Base-by-base conservation (phyloP, 1,140 invertebrate species). In the Hycleus cichorii region DNA sequence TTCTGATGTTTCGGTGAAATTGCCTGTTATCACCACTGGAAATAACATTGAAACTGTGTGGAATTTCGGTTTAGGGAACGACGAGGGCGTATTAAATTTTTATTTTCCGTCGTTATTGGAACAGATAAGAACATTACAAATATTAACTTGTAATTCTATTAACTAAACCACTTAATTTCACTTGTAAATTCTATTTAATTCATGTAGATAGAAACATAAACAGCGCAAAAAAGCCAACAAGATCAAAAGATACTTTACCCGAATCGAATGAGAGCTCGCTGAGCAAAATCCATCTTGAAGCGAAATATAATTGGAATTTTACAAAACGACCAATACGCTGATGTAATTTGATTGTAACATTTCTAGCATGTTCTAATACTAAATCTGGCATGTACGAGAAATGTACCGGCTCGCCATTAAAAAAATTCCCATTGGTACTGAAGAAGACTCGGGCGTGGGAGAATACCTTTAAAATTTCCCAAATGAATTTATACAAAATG, bases 221-320 rank as follows among this genome's bases (percentile, higher is more conserved):
- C 18, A 18, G 18, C 1, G 18, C 18, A 18, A 18, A 18, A 18
- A 18, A 18, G 18, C 1, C 18, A 18, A 18, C 18, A 18, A 18
- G 18, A 18, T 18, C 7, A 4, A 32, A 32, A 32, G 32, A 32
- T 32, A 32, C 32, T 78, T 83, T 75, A 89, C 87, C 84, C 64
- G 87, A 89, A 69, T 87, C 83, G 67, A 90, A 90, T 53, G 82
- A 81, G 49, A 94, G 82, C 76, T 95, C 92, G 69, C 90, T 92
- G 61, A 95, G 81, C 78, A 95, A 83, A 63, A 95, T 87, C 91
- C 91, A 95, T 60, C 83, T 80, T 4, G 86, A 80, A 47, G 88
- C 87, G 70, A 94, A 95, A 75, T 86, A 90, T 26, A 95, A 80
- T 67, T 90, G 86, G 43, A 93, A 74, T 71, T 88, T 88, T 38